Percentiles rank a stretch among this genome's conserved stretches.
Evolutionary conservation across 2,113 vertebrate species (phyloP).

Genomic region (Ranitomeya variabilis): DNA sequence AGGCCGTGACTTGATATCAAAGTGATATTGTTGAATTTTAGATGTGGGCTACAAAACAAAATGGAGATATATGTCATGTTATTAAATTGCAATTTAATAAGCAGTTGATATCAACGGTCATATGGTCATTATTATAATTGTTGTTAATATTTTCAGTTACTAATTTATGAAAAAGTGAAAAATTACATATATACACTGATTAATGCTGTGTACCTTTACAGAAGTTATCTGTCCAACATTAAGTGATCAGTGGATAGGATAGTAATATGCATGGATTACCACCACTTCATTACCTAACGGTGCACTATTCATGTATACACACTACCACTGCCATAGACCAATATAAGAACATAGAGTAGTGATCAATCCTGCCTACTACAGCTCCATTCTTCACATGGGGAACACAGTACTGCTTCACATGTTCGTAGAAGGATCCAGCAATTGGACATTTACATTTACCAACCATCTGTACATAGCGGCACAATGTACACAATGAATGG

Average conservation of each 20-base stretch:
- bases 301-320: no score
- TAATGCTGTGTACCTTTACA: not conserved
- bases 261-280: no score
- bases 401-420: no score
- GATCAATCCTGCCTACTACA: no score
- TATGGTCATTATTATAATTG: not conserved
- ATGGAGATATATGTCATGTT: not conserved
- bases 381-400: no score
- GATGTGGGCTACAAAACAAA: conserved; percentile 77
- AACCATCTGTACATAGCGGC: no score
- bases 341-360: no score
- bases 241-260: not conserved
- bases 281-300: no score
- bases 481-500: no score
- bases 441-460: no score
- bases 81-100: not conserved
- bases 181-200: not conserved
- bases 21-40: conserved; percentile 90
- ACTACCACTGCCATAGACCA: no score
- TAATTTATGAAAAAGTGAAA: not conserved
- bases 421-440: no score
- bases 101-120: not conserved
- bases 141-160: not conserved
- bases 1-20: conserved; percentile 87
- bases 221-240: not conserved